phyloP scores from a whole-genome alignment of 1,140 invertebrate genomes.

The Eueides isabella region DNA sequence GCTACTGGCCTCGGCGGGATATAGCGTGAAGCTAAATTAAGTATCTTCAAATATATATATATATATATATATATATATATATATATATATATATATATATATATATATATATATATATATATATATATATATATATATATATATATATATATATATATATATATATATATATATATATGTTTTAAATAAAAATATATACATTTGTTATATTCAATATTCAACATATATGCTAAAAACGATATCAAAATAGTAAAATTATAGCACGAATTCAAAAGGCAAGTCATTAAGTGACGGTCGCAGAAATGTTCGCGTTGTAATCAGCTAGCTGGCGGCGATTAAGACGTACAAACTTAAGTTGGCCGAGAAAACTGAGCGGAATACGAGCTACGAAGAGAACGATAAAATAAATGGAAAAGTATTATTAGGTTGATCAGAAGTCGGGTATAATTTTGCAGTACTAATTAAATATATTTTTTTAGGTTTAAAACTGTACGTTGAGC shows the following conservation, averaged over 20 bases:
- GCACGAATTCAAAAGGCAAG: constrained; percentile 61
- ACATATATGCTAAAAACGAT: constrained; percentile 12
- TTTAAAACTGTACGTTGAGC: no score
- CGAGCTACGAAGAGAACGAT: constrained; percentile 16
- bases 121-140: no score
- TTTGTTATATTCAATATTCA: no score
- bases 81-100: no score
- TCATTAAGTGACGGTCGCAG: constrained; percentile 66
- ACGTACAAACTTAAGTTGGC: constrained; percentile 65
- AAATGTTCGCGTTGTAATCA: constrained; percentile 69
- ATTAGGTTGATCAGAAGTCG: neutral
- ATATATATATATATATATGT: no score
- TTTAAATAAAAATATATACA: no score
- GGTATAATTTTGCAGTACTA: neutral
- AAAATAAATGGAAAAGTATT: constrained; percentile 19
- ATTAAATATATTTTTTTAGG: neutral
- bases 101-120: no score
- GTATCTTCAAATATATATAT: no score
- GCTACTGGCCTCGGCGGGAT: neutral
- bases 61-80: no score
- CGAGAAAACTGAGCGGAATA: constrained; percentile 39
- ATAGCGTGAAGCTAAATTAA: neutral
- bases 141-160: no score
- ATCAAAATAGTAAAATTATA: constrained; percentile 39
- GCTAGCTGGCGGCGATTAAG: constrained; percentile 70